Evolutionary conservation across 2,797 vertebrate genomes (phyloP), one percentile per base, ranked within the genome.

Genomic region (Clarias platycephalus): DNA sequence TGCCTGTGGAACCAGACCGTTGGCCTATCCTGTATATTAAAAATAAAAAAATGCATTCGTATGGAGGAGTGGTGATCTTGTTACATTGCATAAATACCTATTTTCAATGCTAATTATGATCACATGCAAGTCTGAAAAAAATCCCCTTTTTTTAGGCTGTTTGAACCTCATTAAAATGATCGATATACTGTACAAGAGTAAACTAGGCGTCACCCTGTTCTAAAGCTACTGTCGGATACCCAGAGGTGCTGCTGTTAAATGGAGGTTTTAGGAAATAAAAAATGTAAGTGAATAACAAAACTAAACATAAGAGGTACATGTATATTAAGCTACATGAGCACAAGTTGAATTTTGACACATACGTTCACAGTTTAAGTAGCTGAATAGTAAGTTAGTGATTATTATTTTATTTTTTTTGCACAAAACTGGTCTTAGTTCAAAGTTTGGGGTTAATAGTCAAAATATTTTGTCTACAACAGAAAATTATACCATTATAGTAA

Each of bases 191-290:
- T 10, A 34, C 24, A 26, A 10, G 20, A 77, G 55, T 77, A 58
- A 74, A 74, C 53, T 28, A 28, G 24, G 24, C 18, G 15, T 24
- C 13, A 49, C 6, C 24, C 2, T 74, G 13, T 53, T 71, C 70
- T 71, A 24, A 71, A 71, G 10, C 40, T 75, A 57, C 53, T 75
- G 72, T 75, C 72, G 72, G 72, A 75, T 75, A 75, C 72, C 72
- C 72, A 75, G 72, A 55, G 18, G 28, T 58, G 28, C 74, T 75
- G 72, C 26, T 75, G 49, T 75, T 57, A 55, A 55, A 55, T 31
- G 7, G 2, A 76, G 18, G 49, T 76, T 55, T 20, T 8, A 13
- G 53, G 44, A 4, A 13, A 49, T 10, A 22, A 58, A 37, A 22
- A 58, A 37, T 10, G 22, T 55, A 60, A 77, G 24, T 76, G 20